Conservation (phyloP, 2,113 vertebrate species). For the Tetrao urogallus region DNA sequence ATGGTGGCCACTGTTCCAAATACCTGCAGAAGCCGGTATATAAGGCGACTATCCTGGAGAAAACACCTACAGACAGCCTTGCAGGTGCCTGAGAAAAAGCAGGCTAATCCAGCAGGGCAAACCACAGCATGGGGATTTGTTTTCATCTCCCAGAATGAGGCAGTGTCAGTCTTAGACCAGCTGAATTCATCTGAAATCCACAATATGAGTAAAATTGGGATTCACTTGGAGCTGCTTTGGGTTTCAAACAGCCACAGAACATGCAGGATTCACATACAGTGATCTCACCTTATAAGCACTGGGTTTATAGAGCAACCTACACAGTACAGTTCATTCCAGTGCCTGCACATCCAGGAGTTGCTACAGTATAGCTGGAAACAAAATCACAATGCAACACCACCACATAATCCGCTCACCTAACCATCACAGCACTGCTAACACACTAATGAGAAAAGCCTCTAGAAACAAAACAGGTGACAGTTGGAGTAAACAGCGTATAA, state of each 20-base stretch:
- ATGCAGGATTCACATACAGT: background rate
- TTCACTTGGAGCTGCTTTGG: background rate
- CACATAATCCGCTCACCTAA: background rate
- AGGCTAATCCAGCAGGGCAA: conserved; percentile 8
- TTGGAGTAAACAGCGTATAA: background rate
- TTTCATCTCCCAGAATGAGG: background rate
- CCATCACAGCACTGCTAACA: background rate
- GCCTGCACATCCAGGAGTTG: background rate
- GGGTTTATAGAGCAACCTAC: background rate
- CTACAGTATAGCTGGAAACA: background rate
- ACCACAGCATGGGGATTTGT: background rate
- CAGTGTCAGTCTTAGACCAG: background rate
- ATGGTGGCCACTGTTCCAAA: background rate
- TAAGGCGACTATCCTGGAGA: background rate
- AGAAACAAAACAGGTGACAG: conserved; percentile 14
- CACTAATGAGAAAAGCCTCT: background rate
- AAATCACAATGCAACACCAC: background rate
- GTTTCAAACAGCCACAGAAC: background rate
- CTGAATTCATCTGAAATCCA: background rate
- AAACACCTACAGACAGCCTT: background rate
- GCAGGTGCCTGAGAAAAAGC: background rate
- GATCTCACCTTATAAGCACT: background rate
- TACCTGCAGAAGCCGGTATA: background rate
- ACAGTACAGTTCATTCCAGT: background rate
- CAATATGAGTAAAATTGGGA: background rate